These are phyloP conservation scores for Poecilia velifera DNA, from an alignment of 2,797 vertebrate genomes.

Conservation along the genomic window DNA sequence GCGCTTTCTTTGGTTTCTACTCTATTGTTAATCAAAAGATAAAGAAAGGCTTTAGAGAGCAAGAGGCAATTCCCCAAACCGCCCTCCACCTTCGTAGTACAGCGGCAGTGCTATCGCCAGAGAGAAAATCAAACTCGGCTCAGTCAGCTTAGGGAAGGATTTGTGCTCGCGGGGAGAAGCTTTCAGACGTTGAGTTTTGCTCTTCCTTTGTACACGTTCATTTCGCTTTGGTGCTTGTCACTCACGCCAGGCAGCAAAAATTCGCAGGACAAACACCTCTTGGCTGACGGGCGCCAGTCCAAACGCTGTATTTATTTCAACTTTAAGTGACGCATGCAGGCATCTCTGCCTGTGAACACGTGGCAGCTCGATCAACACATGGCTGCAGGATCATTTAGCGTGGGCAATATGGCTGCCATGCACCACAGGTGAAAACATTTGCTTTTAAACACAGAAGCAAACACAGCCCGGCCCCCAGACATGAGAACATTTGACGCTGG, in stretches of 20 bases:
- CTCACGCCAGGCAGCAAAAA: background rate
- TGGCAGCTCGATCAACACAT: conserved; percentile 18
- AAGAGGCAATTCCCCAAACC: conserved; percentile 16
- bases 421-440: conserved; percentile 6
- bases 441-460: background rate
- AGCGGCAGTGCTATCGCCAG: conserved; percentile 38
- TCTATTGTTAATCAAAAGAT: conserved; percentile 57
- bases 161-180: conserved; percentile 7
- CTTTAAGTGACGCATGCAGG: background rate
- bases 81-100: background rate
- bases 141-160: conserved; percentile 7
- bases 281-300: conserved; percentile 1
- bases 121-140: conserved; percentile 43
- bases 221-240: background rate
- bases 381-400: conserved; percentile 21
- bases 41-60: conserved; percentile 37
- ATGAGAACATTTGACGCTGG: conserved; percentile 15
- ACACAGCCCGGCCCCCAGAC: background rate
- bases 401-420: conserved; percentile 15
- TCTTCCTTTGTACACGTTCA: background rate
- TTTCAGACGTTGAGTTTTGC: conserved; percentile 16
- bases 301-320: background rate
- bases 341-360: conserved; percentile 25
- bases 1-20: conserved; percentile 43
- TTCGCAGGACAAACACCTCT: conserved; percentile 3